phyloP scores from a whole-genome alignment of 2,888 invertebrate genomes.

The Ethmia dodecea region DNA sequence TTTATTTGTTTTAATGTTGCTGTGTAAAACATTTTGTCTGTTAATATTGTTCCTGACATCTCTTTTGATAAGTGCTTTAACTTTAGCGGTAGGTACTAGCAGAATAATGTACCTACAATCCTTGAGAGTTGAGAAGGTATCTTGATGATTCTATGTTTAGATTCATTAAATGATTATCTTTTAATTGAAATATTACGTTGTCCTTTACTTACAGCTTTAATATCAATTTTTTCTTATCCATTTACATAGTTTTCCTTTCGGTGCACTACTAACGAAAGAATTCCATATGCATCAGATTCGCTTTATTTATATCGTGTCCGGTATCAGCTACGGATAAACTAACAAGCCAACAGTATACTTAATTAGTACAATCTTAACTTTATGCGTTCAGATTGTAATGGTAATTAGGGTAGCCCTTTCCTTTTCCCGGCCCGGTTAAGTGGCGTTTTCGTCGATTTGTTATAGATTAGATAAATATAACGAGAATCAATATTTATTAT shows the following conservation, averaged over 20 bases:
- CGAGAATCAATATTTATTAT: conserved; percentile 18
- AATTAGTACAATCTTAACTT: conserved; percentile 71
- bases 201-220: too few relatives aligned
- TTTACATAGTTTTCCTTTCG: background rate
- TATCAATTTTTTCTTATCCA: too few relatives aligned
- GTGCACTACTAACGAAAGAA: conserved; percentile 14
- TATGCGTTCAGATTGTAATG: conserved; percentile 71
- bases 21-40: conserved; percentile 22
- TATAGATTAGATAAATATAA: conserved; percentile 48
- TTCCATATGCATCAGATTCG: conserved; percentile 39
- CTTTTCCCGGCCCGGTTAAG: conserved; percentile 43
- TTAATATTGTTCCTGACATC: conserved; percentile 30
- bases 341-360: conserved; percentile 49
- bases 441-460: conserved; percentile 69
- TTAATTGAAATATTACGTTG: too few relatives aligned
- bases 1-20: conserved; percentile 40
- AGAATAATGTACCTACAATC: too few relatives aligned
- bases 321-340: conserved; percentile 38
- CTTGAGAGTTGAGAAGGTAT: too few relatives aligned
- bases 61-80: too few relatives aligned
- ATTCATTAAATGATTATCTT: too few relatives aligned
- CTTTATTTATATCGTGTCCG: conserved; percentile 39
- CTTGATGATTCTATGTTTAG: too few relatives aligned
- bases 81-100: background rate
- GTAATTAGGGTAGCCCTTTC: conserved; percentile 46